Conservation (phyloP, 2,888 invertebrate genomes). For the Tenthredo mesomela region DNA sequence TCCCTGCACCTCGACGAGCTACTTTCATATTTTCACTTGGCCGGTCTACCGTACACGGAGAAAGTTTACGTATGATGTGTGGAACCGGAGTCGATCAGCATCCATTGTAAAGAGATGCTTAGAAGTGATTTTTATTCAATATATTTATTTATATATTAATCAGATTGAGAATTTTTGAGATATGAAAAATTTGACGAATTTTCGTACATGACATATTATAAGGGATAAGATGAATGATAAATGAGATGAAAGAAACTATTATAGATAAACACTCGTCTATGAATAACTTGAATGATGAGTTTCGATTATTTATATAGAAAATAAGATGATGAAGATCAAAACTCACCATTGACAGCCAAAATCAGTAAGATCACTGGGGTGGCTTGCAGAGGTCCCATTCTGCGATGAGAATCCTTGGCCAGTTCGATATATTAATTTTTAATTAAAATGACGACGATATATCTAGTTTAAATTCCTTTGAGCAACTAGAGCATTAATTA, state of each 20-base stretch:
- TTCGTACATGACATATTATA: too few relatives aligned
- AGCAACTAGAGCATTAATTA: background rate
- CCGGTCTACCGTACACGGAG: conserved; percentile 67
- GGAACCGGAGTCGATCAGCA: conserved; percentile 67
- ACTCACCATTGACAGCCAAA: conserved; percentile 72
- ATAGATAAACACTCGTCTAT: background rate
- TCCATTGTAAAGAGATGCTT: conserved; percentile 61
- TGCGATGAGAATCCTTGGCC: conserved; percentile 54
- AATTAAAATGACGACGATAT: background rate
- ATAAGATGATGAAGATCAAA: background rate
- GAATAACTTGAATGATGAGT: background rate
- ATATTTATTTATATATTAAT: background rate
- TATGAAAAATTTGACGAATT: too few relatives aligned
- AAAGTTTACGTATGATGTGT: conserved; percentile 74
- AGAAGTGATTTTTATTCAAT: background rate
- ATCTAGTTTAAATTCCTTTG: background rate
- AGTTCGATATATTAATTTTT: background rate
- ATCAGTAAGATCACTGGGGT: conserved; percentile 70
- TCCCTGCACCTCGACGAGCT: conserved; percentile 65
- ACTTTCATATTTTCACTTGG: conserved; percentile 78
- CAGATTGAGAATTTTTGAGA: background rate
- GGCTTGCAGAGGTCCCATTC: conserved; percentile 69
- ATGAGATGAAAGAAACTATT: too few relatives aligned
- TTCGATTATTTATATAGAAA: background rate
- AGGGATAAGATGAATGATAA: too few relatives aligned